These are phyloP conservation scores for Lucilia cuprina DNA, from an alignment of 1,140 invertebrate species.

Conservation along the genomic window DNA sequence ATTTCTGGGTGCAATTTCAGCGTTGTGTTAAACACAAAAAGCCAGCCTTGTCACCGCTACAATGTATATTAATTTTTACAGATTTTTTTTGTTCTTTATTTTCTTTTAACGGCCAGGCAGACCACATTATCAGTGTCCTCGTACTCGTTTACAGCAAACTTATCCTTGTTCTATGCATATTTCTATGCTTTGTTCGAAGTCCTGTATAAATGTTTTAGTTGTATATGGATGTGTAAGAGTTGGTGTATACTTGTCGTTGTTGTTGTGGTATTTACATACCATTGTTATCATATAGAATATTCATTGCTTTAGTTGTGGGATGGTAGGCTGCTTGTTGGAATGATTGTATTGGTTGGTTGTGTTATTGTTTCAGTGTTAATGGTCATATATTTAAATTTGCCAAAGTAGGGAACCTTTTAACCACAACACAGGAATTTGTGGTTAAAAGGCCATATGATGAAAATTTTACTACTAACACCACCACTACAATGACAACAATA, in stretches of 20 bases:
- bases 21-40: neutral
- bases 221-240: too few relatives aligned
- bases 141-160: too few relatives aligned
- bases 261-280: neutral
- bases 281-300: neutral
- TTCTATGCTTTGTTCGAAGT: too few relatives aligned
- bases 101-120: neutral
- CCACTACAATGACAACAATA: neutral
- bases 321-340: neutral
- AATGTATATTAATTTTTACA: constrained; percentile 8
- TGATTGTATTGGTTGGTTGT: neutral
- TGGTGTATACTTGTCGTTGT: too few relatives aligned
- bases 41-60: neutral
- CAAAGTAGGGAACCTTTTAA: constrained; percentile 30
- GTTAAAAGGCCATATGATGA: constrained; percentile 25
- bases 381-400: constrained; percentile 32
- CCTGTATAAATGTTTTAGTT: too few relatives aligned
- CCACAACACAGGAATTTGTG: constrained; percentile 32
- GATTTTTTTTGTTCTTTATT: neutral
- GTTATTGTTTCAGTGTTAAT: constrained; percentile 34
- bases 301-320: neutral
- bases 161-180: too few relatives aligned
- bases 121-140: too few relatives aligned
- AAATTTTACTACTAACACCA: neutral
- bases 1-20: too few relatives aligned